A percentile compares a stretch with the other conserved stretches of the same genome.
phyloP scores from a whole-genome alignment of 2,113 vertebrate genomes.

The Lepisosteus oculatus region DNA sequence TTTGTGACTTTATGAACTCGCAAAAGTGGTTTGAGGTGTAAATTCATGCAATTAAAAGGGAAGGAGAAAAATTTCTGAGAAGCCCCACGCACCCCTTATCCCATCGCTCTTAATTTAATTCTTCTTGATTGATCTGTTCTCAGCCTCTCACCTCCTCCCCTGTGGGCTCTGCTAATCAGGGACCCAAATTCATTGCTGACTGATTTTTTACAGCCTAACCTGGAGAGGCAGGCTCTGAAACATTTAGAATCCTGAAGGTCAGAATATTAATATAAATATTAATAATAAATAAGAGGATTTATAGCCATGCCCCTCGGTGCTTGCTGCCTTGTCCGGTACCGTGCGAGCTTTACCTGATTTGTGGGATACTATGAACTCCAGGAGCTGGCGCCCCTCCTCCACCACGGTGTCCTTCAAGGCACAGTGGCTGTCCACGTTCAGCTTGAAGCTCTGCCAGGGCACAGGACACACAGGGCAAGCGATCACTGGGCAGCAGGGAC shows the following conservation, averaged over 20 bases:
- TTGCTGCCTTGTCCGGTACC: slow-evolving; percentile 73
- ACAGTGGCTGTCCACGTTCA: slow-evolving; percentile 85
- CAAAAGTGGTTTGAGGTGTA: no score
- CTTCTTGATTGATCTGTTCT: no score
- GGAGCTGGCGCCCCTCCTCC: slow-evolving; percentile 86
- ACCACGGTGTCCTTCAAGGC: slow-evolving; percentile 88
- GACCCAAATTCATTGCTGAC: slow-evolving; percentile 29
- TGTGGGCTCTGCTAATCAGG: slow-evolving; percentile 11
- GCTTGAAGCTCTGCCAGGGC: slow-evolving; percentile 82
- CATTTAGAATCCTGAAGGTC: slow-evolving; percentile 97
- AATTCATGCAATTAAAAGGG: no score
- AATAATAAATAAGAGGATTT: slow-evolving; percentile 95
- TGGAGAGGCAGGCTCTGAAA: slow-evolving; percentile 75
- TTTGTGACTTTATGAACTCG: no score
- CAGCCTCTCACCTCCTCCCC: no score
- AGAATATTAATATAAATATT: slow-evolving; percentile 97
- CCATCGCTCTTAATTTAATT: no score
- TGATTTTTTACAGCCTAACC: slow-evolving; percentile 20
- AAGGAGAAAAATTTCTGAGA: no score
- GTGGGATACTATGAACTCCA: slow-evolving; percentile 87
- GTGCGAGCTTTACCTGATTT: slow-evolving; percentile 86
- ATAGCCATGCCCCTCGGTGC: slow-evolving; percentile 75
- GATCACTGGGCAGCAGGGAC: background rate
- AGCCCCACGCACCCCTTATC: no score
- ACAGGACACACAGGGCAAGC: background rate